A percentile compares a stretch with the other conserved stretches of the same genome.
phyloP scores from a whole-genome alignment of 2,888 invertebrate genomes.

The Coelopa pilipes region DNA sequence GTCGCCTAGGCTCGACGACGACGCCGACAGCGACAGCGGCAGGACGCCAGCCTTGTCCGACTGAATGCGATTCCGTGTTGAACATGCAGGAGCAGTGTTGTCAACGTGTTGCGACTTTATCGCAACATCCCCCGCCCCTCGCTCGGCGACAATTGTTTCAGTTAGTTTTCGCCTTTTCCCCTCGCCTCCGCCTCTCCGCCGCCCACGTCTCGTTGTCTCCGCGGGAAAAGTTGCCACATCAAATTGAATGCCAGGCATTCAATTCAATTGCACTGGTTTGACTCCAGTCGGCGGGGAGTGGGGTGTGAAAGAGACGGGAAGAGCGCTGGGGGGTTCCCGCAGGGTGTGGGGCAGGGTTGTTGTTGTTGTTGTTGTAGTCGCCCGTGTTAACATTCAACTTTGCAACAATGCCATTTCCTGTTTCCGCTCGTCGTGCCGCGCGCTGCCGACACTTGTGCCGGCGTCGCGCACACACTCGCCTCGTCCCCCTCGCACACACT shows the following conservation, averaged over 20 bases:
- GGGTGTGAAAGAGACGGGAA: background rate
- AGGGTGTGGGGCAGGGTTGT: conserved; percentile 23
- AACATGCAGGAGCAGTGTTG: conserved; percentile 33
- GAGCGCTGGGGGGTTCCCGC: conserved; percentile 2
- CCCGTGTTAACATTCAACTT: conserved; percentile 16
- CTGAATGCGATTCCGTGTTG: conserved; percentile 33
- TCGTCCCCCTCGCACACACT: too few species aligned
- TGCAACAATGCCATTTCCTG: conserved; percentile 30
- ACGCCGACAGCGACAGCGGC: too few species aligned
- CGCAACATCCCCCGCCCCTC: conserved; percentile 9
- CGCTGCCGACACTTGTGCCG: background rate
- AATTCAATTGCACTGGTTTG: background rate
- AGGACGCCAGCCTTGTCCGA: background rate
- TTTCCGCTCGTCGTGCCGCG: conserved; percentile 7
- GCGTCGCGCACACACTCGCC: background rate
- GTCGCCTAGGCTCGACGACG: too few species aligned
- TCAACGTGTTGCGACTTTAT: conserved; percentile 29
- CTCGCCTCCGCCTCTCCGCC: background rate
- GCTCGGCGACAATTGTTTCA: conserved; percentile 28
- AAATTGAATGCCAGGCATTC: conserved; percentile 18
- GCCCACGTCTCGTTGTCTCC: background rate
- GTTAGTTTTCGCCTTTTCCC: background rate
- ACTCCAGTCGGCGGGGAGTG: background rate
- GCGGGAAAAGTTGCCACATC: conserved; percentile 21
- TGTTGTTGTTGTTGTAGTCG: conserved; percentile 29